phyloP scores from a whole-genome alignment of 1,140 invertebrate species.

The Drosophila erecta region DNA sequence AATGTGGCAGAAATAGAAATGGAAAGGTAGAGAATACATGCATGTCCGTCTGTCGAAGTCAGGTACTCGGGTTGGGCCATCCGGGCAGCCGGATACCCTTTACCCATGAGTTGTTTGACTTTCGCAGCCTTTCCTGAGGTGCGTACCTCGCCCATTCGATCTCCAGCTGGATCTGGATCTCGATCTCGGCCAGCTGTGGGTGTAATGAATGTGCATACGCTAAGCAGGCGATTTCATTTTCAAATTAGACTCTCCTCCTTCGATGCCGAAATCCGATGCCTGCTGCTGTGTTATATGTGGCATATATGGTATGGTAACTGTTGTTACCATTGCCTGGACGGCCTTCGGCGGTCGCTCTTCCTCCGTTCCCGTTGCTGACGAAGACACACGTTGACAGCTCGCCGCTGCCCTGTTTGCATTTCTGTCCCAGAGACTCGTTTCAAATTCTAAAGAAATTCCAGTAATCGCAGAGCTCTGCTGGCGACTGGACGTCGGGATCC shows the following conservation, averaged over 20 bases:
- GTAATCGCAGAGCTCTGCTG: constrained; percentile 63
- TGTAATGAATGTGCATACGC: constrained; percentile 53
- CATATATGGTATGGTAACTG: constrained; percentile 1
- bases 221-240: constrained; percentile 41
- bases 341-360: constrained; percentile 10
- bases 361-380: constrained; percentile 18
- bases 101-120: no score
- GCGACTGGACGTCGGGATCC: constrained; percentile 51
- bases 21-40: background rate
- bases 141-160: background rate
- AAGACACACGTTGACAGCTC: constrained; percentile 32
- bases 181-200: background rate
- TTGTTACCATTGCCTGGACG: constrained; percentile 9
- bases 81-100: constrained; percentile 5
- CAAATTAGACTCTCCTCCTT: constrained; percentile 20
- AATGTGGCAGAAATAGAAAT: constrained; percentile 16
- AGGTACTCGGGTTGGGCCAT: background rate
- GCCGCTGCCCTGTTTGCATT: constrained; percentile 42
- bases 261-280: background rate
- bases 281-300: no score
- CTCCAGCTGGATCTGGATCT: no score
- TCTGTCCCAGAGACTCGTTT: constrained; percentile 56
- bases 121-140: background rate
- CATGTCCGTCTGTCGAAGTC: background rate
- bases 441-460: constrained; percentile 64